These are phyloP conservation scores for Lepus timidus DNA, from an alignment of 2,113 vertebrate species.

Conservation along the genomic window DNA sequence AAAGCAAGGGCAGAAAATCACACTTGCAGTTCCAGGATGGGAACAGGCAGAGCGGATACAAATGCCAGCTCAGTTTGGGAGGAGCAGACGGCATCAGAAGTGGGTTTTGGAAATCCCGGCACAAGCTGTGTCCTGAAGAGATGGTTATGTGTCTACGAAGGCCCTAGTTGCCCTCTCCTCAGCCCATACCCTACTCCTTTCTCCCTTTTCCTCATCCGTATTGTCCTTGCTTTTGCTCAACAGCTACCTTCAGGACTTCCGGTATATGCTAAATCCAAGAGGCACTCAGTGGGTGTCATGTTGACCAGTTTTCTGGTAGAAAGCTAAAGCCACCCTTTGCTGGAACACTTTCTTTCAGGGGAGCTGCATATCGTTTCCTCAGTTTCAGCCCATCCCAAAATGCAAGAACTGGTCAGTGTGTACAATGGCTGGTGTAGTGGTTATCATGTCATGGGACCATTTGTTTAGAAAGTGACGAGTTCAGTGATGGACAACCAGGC, in stretches of 20 bases:
- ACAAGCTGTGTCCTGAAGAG: not conserved
- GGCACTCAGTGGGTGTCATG: not conserved
- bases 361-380: not conserved
- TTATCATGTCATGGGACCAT: not conserved
- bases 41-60: not conserved
- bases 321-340: not conserved
- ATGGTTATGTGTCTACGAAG: not conserved
- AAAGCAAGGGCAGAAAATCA: not conserved
- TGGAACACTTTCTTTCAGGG: not conserved
- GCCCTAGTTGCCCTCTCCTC: not conserved
- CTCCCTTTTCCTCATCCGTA: not conserved
- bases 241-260: not conserved
- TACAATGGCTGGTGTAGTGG: not conserved
- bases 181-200: not conserved
- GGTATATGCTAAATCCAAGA: not conserved
- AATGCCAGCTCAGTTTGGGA: not conserved
- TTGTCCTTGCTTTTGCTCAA: not conserved
- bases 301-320: not conserved
- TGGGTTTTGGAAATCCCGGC: constrained; percentile 8
- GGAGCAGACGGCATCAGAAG: not conserved
- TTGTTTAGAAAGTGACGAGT: constrained; percentile 2
- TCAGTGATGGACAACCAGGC: not conserved
- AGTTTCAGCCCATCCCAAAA: not conserved
- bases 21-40: not conserved
- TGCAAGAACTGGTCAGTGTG: not conserved